These are phyloP conservation scores for Antigone vipio DNA, from an alignment of 2,113 vertebrate species.

Conservation along the genomic window DNA sequence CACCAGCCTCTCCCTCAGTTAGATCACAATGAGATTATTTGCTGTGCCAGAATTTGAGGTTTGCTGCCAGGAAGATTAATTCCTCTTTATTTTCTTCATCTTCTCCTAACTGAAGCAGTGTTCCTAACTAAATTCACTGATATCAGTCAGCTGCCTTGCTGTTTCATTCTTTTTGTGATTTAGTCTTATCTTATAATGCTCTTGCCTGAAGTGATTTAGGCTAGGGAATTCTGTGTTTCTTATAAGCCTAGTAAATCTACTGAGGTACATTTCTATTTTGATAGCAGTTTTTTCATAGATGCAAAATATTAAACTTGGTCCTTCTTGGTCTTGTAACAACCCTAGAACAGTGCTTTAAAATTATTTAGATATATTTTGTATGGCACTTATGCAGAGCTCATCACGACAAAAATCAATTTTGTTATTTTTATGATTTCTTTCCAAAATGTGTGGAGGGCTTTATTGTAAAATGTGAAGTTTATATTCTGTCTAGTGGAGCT, in stretches of 20 bases:
- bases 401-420: background rate
- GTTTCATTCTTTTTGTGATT: slow-evolving; percentile 35
- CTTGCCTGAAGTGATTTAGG: slow-evolving; percentile 33
- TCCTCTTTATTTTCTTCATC: slow-evolving; percentile 47
- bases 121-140: slow-evolving; percentile 8
- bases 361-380: background rate
- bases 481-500: slow-evolving; percentile 21
- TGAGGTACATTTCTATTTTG: slow-evolving; percentile 32
- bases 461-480: slow-evolving; percentile 26
- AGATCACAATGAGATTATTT: slow-evolving; percentile 15
- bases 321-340: background rate
- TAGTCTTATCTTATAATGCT: slow-evolving; percentile 33
- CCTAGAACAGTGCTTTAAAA: background rate
- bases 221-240: slow-evolving; percentile 39
- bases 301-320: slow-evolving; percentile 2
- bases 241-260: slow-evolving; percentile 31
- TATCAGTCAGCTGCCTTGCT: slow-evolving; percentile 32
- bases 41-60: slow-evolving; percentile 21
- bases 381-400: background rate
- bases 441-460: background rate
- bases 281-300: background rate
- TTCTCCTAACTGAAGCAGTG: background rate
- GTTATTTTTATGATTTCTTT: slow-evolving; percentile 2
- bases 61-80: slow-evolving; percentile 49
- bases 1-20: background rate